Base-by-base conservation (phyloP, 2,113 vertebrate species). In the Tenebrosternarchus preto region DNA sequence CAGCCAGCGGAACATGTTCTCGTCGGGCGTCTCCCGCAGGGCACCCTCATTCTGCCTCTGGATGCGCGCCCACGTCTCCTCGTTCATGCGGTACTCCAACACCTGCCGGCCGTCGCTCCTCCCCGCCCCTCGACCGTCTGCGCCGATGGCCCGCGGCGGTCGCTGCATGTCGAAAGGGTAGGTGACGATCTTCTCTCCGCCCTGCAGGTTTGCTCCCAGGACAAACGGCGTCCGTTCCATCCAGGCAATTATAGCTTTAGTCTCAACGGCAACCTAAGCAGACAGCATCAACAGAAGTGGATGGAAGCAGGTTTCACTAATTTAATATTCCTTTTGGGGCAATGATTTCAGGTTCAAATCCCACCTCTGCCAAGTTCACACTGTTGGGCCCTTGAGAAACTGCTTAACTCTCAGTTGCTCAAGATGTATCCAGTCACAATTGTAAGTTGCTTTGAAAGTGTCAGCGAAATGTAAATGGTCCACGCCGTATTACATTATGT, bases 1-100 rank as follows among this genome's bases (percentile, higher is more conserved):
- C 74, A 99, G 91, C 98, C 98, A 99, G 81, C 95, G 94, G 89
- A 99, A 99, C 79, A 99, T 95, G 7, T 94, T 97, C 89, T 99
- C 98, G 0, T 99, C 98, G 0, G 97, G 55, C 0, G 87, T 86
- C 73, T 86, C 84, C 0, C 82, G 78, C 31, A 85, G 67, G 4
- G 89, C 89, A 0, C 90, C 92, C 56, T 92, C 89, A 11, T 89
- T 92, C 86, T 93, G 91, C n/a, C 90, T 82, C 82, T 93, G 93
- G 12, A 93, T 89, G 5, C 91, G 87, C 12, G 91, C 91, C 93
- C 93, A 94, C 0, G 92, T 92, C 46, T 94, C 93, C 89, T 86
- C 87, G 6, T 83, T 85, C 66, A 85, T 83, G 63, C 82, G 80
- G 69, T 82, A 82, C n/a, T 80, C 63, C 0, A 22, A 1, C 1